Percentiles rank a stretch among this genome's conserved stretches.
These are phyloP conservation scores for Melanchra persicariae DNA, from an alignment of 2,888 invertebrate genomes.

Conservation along the genomic window DNA sequence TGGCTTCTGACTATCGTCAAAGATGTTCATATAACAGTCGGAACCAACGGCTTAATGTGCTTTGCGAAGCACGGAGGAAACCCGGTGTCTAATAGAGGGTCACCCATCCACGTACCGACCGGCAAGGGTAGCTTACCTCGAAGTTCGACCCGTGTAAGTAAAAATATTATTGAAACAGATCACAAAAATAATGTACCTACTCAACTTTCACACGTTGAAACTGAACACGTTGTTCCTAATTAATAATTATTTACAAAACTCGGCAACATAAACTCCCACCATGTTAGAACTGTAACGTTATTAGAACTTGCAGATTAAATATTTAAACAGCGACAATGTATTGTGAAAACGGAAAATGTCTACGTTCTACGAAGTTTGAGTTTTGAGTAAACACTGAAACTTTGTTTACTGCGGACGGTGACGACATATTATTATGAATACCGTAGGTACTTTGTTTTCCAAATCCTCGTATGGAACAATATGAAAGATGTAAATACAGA, in stretches of 20 bases:
- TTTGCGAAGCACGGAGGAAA: too few relatives aligned
- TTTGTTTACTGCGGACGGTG: not conserved
- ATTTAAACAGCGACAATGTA: constrained; percentile 24
- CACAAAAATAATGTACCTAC: not conserved
- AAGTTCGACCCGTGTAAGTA: not conserved
- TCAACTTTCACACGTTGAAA: too few relatives aligned
- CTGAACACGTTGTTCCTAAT: not conserved
- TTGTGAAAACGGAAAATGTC: constrained; percentile 1
- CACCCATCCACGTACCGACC: too few relatives aligned
- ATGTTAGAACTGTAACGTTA: not conserved
- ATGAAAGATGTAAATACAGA: too few relatives aligned
- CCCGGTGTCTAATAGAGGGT: too few relatives aligned
- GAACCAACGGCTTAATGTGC: too few relatives aligned
- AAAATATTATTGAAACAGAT: not conserved
- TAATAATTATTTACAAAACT: constrained; percentile 20
- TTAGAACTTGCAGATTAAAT: constrained; percentile 17
- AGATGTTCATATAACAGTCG: too few relatives aligned
- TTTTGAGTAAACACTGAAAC: not conserved
- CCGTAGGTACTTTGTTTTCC: not conserved
- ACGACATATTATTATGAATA: not conserved
- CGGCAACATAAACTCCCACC: constrained; percentile 6
- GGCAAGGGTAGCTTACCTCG: too few relatives aligned
- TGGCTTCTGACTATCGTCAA: too few relatives aligned
- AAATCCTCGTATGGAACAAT: not conserved
- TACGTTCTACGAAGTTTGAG: not conserved